Evolutionary conservation across 2,888 invertebrate species (phyloP).

Genomic region (Melitaea athalia): DNA sequence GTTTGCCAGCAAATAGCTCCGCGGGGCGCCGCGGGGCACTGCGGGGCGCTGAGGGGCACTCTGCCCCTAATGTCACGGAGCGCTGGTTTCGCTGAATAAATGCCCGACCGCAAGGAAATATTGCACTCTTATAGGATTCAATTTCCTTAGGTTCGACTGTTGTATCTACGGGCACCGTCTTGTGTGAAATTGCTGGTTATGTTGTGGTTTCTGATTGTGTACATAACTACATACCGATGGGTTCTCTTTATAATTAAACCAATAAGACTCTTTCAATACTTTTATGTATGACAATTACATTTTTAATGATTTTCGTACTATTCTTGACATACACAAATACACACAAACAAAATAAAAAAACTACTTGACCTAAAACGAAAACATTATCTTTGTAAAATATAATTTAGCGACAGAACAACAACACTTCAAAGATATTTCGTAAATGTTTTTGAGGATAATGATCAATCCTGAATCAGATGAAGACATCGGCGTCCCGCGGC

Average conservation of each 20-base stretch:
- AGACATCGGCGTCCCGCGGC: constrained; percentile 72
- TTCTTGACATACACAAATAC: too few relatives aligned
- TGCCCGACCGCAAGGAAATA: constrained; percentile 45
- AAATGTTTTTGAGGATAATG: not conserved
- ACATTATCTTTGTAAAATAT: too few relatives aligned
- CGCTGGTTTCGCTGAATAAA: constrained; percentile 46
- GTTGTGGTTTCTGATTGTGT: not conserved
- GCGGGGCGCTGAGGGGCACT: constrained; percentile 19
- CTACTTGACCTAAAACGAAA: too few relatives aligned
- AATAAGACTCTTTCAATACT: not conserved
- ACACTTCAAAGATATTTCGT: not conserved
- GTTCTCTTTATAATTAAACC: not conserved
- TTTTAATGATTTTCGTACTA: too few relatives aligned
- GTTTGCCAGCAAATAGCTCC: constrained; percentile 66
- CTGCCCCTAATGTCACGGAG: constrained; percentile 47
- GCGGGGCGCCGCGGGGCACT: constrained; percentile 49
- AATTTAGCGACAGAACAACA: not conserved
- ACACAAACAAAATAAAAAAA: too few relatives aligned
- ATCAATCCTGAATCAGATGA: constrained; percentile 54
- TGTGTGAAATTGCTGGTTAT: not conserved
- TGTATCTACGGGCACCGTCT: constrained; percentile 16
- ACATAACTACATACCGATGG: not conserved
- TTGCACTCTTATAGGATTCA: constrained; percentile 50
- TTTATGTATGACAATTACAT: too few relatives aligned
- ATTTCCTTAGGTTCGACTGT: constrained; percentile 41